Base-by-base conservation (phyloP, 2,797 vertebrate genomes). In the Danio aesculapii region DNA sequence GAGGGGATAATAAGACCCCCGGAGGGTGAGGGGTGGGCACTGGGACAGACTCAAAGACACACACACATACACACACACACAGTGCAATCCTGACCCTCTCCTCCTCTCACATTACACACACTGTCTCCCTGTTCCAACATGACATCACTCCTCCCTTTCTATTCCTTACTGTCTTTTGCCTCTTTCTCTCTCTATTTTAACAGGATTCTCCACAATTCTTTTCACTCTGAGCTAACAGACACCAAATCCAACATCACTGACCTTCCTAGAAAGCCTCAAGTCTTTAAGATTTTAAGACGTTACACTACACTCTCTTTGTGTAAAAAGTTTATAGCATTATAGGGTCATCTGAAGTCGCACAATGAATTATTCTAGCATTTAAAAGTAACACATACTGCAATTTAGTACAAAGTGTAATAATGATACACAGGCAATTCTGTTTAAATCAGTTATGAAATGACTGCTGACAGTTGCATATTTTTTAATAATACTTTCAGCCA, bases 41-140 rank as follows among this genome's bases (percentile, higher is more conserved):
- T 46, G 2, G 13, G 11, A 73, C 16, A 50, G 44, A 77, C n/a
- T 21, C 63, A 72, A 11, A 77, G 8, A 76, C 97, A 95, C 93
- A 68, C 9, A 10, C 58, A 41, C 21, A 74, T 8, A 64, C 55
- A 82, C 41, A 76, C 30, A 97, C 95, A 97, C 94, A 94, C 94
- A 95, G 93, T 94, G 93, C 94, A 97, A 95, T 94, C 94, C 94
- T 97, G 96, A 96, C 96, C 96, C 95, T 94, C 86, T 87, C 91
- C 30, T 30, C 97, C 30, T 30, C 97, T 98, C 96, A 96, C 95
- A 94, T 98, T 97, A 97, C 96, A 95, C 94, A 96, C 86, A 61
- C 58, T 85, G 90, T 92, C 93, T 93, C 92, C 92, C 92, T 91
- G 92, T 90, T 95, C 93, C 91, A 92, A 92, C 93, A 96, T 98